Conservation (phyloP, 2,888 invertebrate genomes). For the Teinopalpus imperialis region DNA sequence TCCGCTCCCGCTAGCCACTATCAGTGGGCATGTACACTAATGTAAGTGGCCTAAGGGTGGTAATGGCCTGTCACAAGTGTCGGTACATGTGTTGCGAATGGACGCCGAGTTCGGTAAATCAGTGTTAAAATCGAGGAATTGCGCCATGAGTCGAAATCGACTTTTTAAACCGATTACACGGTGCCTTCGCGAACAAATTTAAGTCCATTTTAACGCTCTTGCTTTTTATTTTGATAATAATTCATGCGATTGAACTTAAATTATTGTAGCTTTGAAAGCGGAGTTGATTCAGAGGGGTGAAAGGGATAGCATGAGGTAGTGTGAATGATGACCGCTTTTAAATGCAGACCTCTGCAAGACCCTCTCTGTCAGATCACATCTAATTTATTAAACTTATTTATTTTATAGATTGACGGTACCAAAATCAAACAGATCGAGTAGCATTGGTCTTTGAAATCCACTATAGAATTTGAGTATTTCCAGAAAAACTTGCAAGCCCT, state of each 20-base stretch:
- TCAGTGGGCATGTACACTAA: constrained; percentile 1
- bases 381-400: no score
- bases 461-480: no score
- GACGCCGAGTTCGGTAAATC: constrained; percentile 22
- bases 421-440: no score
- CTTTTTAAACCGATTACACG: constrained; percentile 27
- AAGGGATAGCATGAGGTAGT: no score
- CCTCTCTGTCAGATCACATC: no score
- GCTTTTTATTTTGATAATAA: constrained; percentile 22
- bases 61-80: constrained; percentile 24
- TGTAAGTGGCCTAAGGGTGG: constrained; percentile 16
- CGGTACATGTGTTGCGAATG: constrained; percentile 23
- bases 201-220: constrained; percentile 20
- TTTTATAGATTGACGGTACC: no score
- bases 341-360: no score
- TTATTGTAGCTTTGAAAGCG: constrained; percentile 5
- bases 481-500: no score
- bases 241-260: constrained; percentile 20
- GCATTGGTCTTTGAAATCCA: no score
- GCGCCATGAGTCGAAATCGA: constrained; percentile 18
- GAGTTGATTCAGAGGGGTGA: not conserved
- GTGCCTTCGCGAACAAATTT: constrained; percentile 24
- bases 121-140: constrained; percentile 25
- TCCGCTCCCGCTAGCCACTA: constrained; percentile 9
- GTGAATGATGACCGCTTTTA: not conserved